Base-by-base conservation (phyloP, 2,888 invertebrate genomes). In the Apotomis betuletana region DNA sequence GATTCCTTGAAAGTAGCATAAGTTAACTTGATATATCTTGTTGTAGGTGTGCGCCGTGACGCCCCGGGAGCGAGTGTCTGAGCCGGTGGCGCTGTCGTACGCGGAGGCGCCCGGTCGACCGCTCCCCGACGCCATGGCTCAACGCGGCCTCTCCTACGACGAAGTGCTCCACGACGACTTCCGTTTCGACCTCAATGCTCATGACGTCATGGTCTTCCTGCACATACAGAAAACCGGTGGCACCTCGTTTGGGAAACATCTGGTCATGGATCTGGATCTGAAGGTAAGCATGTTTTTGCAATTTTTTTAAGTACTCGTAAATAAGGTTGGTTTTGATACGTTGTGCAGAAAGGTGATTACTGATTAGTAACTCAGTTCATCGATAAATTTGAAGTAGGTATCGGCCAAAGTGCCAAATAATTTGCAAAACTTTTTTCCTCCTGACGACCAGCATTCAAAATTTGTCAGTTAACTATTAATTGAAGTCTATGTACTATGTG, bases 161-260 rank as follows among this genome's bases (percentile, higher is more conserved):
- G 97, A 97, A 88, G 96, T 97, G 81, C 94, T 97, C 70, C 97
- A 97, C 85, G 97, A 97, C 85, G 96, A 96, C 91, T 97, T 97
- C 89, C 95, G 96, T 83, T 98, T 98, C 91, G 97, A 98, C 89
- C 96, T 98, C 92, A 96, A 97, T 86, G 97, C 97, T 10, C 97
- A 97, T 84, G 99, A 99, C 93, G 99, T 99, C 70, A 97, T 99
- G 95, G 99, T 99, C 69, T 99, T 95, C 94, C 84, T 99, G 78
- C 99, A 99, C 89, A 99, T 99, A 89, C 99, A 99, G 91, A 99
- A 99, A 94, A 99, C 99, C 67, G 99, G 99, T 69, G 99, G 99
- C 44, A 99, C 99, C 55, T 96, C 98, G 6, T 99, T 99, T 87
- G 99, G 99, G 69, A 96, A 97, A 86, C 99, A 99, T 92, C 95